Conservation (phyloP, 1,140 invertebrate genomes). For the Drosophila rufa region DNA sequence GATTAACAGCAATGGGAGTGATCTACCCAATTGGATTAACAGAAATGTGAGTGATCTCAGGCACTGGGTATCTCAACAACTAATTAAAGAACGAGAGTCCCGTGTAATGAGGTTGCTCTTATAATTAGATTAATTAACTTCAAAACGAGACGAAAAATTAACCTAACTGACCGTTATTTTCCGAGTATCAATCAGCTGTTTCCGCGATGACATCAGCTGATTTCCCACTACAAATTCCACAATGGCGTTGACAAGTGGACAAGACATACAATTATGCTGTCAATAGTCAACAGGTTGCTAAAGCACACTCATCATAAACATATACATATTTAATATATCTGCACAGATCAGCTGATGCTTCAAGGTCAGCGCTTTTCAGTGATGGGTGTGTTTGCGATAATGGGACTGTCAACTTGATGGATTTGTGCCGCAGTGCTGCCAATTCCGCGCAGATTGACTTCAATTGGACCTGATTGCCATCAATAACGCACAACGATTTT, state of each 20-base stretch:
- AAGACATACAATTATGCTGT: neutral
- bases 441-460: conserved; percentile 63
- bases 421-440: conserved; percentile 45
- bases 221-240: neutral
- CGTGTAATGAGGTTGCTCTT: conserved; percentile 7
- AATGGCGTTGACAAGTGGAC: neutral
- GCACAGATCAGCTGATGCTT: neutral
- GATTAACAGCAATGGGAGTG: neutral
- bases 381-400: neutral
- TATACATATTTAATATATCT: neutral
- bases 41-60: neutral
- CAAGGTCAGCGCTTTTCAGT: conserved; percentile 2
- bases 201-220: neutral
- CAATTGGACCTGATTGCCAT: conserved; percentile 69
- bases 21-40: neutral
- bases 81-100: conserved; percentile 4
- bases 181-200: neutral
- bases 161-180: conserved; percentile 2
- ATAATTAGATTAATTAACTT: conserved; percentile 9
- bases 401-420: conserved; percentile 24
- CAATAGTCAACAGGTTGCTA: neutral
- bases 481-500: conserved; percentile 46
- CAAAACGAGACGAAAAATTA: neutral
- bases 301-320: neutral
- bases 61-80: conserved; percentile 1